phyloP scores from a whole-genome alignment of 2,113 vertebrate genomes.

The Stercorarius parasiticus region DNA sequence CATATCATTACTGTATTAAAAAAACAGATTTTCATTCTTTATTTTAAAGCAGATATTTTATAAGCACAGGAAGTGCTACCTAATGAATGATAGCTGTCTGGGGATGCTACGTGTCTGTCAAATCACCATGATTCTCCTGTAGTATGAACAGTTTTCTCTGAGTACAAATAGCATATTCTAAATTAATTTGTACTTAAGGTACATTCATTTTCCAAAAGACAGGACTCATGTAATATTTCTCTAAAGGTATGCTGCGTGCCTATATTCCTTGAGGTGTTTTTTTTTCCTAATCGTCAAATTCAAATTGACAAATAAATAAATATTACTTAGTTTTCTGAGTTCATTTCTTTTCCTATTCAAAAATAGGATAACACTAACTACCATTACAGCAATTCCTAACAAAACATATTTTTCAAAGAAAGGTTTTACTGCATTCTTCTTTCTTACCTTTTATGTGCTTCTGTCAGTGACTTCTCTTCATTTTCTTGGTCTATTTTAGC shows the following conservation, averaged over 20 bases:
- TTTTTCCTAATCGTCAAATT: not conserved
- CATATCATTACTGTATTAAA: not conserved
- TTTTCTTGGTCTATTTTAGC: constrained; percentile 90
- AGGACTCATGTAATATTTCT: not conserved
- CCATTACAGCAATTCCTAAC: not conserved
- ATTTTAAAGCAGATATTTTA: not conserved
- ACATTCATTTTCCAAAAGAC: not conserved
- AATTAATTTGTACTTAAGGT: not conserved
- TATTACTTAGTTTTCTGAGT: not conserved
- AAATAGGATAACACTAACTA: not conserved
- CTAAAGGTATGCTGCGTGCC: not conserved
- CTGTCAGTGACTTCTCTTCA: constrained; percentile 84
- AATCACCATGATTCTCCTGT: not conserved
- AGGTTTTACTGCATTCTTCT: not conserved
- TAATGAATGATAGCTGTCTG: not conserved
- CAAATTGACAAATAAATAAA: not conserved
- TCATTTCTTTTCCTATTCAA: not conserved
- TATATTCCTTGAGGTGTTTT: not conserved
- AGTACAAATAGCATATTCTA: not conserved
- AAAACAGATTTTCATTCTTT: not conserved
- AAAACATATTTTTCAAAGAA: not conserved
- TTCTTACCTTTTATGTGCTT: constrained; percentile 89
- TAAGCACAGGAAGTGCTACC: not conserved
- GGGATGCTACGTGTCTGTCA: not conserved
- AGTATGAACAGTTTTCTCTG: not conserved